Conservation (phyloP, 1,140 invertebrate genomes). For the Coptotermes formosanus region DNA sequence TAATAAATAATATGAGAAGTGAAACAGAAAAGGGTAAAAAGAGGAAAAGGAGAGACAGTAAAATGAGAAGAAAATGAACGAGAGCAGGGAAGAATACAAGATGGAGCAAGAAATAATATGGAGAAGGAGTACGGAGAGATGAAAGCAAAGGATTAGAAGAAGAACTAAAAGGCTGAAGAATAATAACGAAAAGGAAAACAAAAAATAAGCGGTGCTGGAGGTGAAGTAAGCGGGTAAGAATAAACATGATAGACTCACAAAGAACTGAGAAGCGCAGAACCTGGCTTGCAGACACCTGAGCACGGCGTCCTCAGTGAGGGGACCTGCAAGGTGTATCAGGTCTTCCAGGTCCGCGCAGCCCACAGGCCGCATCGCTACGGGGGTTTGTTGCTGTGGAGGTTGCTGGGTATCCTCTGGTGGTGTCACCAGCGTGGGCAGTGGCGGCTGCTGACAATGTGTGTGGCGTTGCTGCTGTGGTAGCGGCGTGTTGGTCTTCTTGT, state of each 20-base stretch:
- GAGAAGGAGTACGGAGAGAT: neutral
- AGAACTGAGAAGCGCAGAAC: conserved; percentile 81
- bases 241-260: conserved; percentile 66
- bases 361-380: conserved; percentile 26
- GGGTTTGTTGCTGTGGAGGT: conserved; percentile 40
- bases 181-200: neutral
- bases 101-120: neutral
- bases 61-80: neutral
- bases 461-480: conserved; percentile 39
- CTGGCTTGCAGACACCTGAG: conserved; percentile 86
- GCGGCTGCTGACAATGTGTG: conserved; percentile 26
- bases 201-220: conserved; percentile 31
- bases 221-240: neutral
- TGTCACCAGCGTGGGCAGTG: neutral
- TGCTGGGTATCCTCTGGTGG: conserved; percentile 35
- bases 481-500: conserved; percentile 40
- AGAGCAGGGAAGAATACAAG: neutral
- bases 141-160: conserved; percentile 19
- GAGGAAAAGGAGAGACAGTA: neutral
- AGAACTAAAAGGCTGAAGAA: neutral
- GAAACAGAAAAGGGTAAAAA: neutral
- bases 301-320: conserved; percentile 90
- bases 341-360: conserved; percentile 66
- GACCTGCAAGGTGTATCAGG: conserved; percentile 86
- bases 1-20: too few relatives aligned